These are phyloP conservation scores for Cuculus canorus DNA, from an alignment of 2,797 vertebrate genomes.

Conservation along the genomic window DNA sequence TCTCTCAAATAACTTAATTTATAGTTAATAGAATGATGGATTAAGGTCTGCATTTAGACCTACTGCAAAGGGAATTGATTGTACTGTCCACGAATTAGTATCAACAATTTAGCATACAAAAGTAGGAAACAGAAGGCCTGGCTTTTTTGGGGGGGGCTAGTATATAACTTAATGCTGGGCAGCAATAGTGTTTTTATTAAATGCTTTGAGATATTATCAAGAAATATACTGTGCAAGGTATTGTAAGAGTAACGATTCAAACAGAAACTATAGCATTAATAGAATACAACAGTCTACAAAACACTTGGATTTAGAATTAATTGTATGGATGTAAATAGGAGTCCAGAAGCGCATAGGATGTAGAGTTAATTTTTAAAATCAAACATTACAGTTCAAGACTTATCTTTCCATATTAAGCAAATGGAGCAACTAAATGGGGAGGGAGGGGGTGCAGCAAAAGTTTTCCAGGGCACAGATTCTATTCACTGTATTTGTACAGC, in stretches of 20 bases:
- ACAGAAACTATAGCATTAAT: neutral
- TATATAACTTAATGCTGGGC: neutral
- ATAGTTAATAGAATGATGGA: neutral
- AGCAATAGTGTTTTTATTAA: neutral
- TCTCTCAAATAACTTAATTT: neutral
- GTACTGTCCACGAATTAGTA: neutral
- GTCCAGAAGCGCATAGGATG: neutral
- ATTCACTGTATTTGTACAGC: neutral
- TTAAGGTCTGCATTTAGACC: neutral
- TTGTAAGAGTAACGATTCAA: neutral
- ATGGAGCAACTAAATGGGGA: neutral
- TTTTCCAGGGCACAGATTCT: neutral
- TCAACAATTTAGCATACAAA: neutral
- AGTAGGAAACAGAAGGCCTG: neutral
- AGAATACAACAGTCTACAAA: neutral
- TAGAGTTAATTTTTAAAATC: neutral
- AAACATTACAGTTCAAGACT: neutral
- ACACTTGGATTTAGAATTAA: neutral
- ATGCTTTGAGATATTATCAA: neutral
- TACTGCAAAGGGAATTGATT: neutral
- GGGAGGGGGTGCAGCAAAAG: neutral
- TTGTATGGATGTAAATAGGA: neutral
- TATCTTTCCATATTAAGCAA: neutral
- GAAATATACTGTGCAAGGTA: neutral
- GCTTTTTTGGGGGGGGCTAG: rapidly evolving